These are phyloP conservation scores for Nephotettix cincticeps DNA, from an alignment of 1,140 invertebrate genomes.

Conservation along the genomic window DNA sequence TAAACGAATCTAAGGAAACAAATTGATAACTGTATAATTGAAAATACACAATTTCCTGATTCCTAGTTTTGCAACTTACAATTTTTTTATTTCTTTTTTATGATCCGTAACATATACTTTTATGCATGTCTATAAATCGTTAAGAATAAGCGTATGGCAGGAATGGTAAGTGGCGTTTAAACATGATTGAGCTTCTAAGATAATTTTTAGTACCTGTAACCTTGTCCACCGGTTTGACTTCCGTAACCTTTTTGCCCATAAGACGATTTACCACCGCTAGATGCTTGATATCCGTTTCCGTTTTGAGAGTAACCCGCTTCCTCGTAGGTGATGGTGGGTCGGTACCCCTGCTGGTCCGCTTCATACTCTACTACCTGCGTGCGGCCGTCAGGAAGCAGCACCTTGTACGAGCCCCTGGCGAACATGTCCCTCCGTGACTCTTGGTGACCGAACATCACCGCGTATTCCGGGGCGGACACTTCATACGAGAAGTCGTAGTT, in stretches of 20 bases:
- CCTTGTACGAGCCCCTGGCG: conserved; percentile 79
- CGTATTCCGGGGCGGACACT: conserved; percentile 71
- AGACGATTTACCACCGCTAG: conserved; percentile 40
- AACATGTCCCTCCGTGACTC: conserved; percentile 77
- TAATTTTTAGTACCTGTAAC: not conserved
- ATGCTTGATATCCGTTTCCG: conserved; percentile 38
- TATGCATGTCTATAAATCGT: too few relatives aligned
- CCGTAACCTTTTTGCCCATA: not conserved
- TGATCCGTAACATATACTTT: too few relatives aligned
- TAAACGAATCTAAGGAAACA: too few relatives aligned
- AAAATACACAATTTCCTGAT: too few relatives aligned
- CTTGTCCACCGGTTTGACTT: not conserved
- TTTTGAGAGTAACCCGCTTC: not conserved
- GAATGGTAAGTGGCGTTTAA: too few relatives aligned
- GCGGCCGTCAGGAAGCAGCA: conserved; percentile 80
- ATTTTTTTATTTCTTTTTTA: too few relatives aligned
- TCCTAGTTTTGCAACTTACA: too few relatives aligned
- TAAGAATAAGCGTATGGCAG: too few relatives aligned
- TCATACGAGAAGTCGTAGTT: conserved; percentile 85
- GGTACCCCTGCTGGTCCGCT: conserved; percentile 77
- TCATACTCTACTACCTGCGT: conserved; percentile 81
- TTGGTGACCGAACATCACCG: conserved; percentile 73
- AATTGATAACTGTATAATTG: too few relatives aligned
- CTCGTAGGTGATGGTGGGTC: conserved; percentile 61
- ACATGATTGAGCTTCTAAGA: too few relatives aligned